Percentiles rank a stretch among this genome's conserved stretches.
Conservation (phyloP, 1,140 invertebrate species). For the Aphis craccivora region DNA sequence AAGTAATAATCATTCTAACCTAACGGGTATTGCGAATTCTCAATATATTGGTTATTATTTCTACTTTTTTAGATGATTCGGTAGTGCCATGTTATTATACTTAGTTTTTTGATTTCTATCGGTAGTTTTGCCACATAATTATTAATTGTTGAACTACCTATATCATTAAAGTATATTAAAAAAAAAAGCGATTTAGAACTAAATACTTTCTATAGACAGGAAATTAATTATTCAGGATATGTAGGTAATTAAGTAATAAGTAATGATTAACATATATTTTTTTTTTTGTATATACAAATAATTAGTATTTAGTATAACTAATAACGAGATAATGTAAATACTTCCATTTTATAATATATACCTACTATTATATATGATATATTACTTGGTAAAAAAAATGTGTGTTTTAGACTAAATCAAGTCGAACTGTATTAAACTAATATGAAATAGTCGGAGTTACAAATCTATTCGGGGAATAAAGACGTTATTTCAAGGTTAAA, state of each 20-base stretch:
- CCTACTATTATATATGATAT: neutral
- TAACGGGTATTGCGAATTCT: no score
- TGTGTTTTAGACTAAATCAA: neutral
- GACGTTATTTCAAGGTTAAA: neutral
- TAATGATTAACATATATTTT: neutral
- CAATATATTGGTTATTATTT: no score
- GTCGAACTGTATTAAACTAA: neutral
- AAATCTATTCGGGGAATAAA: neutral
- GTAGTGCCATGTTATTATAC: no score
- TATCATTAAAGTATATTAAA: neutral
- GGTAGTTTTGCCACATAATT: neutral
- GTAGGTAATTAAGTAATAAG: neutral
- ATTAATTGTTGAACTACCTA: neutral
- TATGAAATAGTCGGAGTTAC: neutral
- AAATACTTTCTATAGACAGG: neutral
- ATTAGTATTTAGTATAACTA: no score
- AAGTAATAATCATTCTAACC: no score
- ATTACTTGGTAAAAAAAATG: neutral
- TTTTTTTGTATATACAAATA: neutral
- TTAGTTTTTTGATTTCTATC: no score
- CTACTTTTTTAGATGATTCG: no score
- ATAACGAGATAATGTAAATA: neutral
- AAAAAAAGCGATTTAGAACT: neutral
- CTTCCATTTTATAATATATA: neutral
- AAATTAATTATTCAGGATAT: constrained; percentile 14